Conservation (phyloP, 1,140 invertebrate genomes). For the Lethrus apterus region DNA sequence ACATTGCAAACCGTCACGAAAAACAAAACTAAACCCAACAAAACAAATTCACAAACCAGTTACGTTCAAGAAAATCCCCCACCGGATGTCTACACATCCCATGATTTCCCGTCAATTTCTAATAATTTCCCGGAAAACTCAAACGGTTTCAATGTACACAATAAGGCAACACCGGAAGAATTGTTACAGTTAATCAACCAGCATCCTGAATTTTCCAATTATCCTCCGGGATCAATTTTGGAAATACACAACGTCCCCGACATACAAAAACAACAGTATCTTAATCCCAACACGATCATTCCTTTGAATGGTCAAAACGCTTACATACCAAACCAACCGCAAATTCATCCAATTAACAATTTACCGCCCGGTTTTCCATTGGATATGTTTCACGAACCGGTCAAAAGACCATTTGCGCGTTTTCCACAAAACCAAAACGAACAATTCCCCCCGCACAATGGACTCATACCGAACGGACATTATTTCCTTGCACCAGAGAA, state of each 20-base stretch:
- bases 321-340: conserved; percentile 4
- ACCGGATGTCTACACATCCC: no score
- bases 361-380: conserved; percentile 28
- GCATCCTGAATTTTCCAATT: conserved; percentile 36
- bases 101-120: no score
- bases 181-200: conserved; percentile 36
- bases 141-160: no score
- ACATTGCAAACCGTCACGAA: no score
- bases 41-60: no score
- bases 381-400: conserved; percentile 35
- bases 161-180: conserved; percentile 32
- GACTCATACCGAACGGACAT: conserved; percentile 16
- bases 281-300: conserved; percentile 8
- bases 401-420: neutral
- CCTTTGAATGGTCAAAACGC: conserved; percentile 4
- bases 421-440: conserved; percentile 1
- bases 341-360: neutral
- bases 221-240: conserved; percentile 36
- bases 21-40: conserved; percentile 3
- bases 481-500: conserved; percentile 13
- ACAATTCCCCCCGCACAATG: conserved; percentile 7
- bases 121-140: no score
- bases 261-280: conserved; percentile 6
- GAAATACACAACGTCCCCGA: conserved; percentile 34
- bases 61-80: no score